These are phyloP conservation scores for Chesias legatella DNA, from an alignment of 2,888 invertebrate genomes.

Conservation along the genomic window DNA sequence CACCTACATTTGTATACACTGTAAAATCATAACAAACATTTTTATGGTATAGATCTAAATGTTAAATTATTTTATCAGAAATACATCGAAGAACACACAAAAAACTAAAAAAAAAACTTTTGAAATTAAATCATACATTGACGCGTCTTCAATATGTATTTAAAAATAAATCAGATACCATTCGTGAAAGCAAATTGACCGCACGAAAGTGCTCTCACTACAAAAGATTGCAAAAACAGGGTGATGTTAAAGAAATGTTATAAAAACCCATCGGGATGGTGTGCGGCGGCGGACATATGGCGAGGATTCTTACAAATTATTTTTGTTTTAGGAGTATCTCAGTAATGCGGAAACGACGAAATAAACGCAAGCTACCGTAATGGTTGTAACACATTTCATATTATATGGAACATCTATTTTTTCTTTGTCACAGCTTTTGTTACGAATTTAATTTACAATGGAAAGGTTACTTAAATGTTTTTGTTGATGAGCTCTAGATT, in stretches of 20 bases:
- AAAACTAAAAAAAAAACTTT: not conserved
- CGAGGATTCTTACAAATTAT: slow-evolving; percentile 28
- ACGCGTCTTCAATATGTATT: slow-evolving; percentile 22
- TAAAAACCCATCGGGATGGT: slow-evolving; percentile 35
- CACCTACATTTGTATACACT: no score
- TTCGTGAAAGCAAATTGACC: slow-evolving; percentile 49
- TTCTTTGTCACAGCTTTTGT: no score
- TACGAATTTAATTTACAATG: no score
- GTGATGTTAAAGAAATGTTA: slow-evolving; percentile 27
- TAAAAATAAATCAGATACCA: slow-evolving; percentile 34
- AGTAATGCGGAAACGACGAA: slow-evolving; percentile 16
- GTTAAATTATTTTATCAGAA: no score
- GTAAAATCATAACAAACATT: no score
- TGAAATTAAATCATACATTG: slow-evolving; percentile 4
- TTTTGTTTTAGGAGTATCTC: slow-evolving; percentile 24
- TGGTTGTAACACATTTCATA: no score
- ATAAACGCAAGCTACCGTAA: not conserved
- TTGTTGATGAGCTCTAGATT: no score
- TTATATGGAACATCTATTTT: no score
- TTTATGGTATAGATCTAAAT: no score
- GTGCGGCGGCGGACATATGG: slow-evolving; percentile 46
- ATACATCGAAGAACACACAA: no score
- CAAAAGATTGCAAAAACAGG: slow-evolving; percentile 40
- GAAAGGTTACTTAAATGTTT: no score
- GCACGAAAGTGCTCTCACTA: slow-evolving; percentile 54